Percentiles rank a stretch among this genome's conserved stretches.
Conservation (phyloP, 2,888 invertebrate species). For the Scaeva pyrastri region DNA sequence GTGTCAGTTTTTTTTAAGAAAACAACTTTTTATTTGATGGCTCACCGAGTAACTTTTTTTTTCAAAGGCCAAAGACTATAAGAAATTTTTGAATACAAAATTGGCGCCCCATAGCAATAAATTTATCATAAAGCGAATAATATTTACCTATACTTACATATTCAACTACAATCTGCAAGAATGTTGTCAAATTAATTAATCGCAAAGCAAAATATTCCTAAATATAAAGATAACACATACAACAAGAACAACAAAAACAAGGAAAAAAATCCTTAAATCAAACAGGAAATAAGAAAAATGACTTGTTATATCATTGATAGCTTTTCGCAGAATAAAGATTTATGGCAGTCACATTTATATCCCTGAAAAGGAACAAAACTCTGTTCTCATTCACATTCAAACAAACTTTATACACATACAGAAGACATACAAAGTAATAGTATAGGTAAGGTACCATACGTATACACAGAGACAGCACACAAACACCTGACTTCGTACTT, state of each 20-base stretch:
- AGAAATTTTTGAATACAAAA: not conserved
- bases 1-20: too few relatives aligned
- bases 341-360: constrained; percentile 71
- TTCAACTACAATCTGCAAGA: constrained; percentile 28
- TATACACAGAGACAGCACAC: not conserved
- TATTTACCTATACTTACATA: too few relatives aligned
- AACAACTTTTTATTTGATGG: too few relatives aligned
- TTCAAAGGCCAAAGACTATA: too few relatives aligned
- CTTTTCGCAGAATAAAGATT: constrained; percentile 71
- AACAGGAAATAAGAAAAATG: constrained; percentile 48
- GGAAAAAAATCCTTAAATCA: constrained; percentile 22
- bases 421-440: not conserved
- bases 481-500: constrained; percentile 51
- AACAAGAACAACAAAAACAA: too few relatives aligned
- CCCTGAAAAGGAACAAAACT: constrained; percentile 38
- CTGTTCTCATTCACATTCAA: constrained; percentile 19
- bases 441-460: too few relatives aligned
- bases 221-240: not conserved
- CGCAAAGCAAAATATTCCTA: constrained; percentile 29
- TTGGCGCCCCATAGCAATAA: not conserved
- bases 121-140: constrained; percentile 8
- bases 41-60: too few relatives aligned
- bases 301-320: constrained; percentile 65
- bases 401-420: constrained; percentile 9
- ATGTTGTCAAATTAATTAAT: constrained; percentile 67